Percentiles rank a stretch among this genome's conserved stretches.
These are phyloP conservation scores for Ictalurus punctatus DNA, from an alignment of 2,113 vertebrate genomes.

Conservation along the genomic window DNA sequence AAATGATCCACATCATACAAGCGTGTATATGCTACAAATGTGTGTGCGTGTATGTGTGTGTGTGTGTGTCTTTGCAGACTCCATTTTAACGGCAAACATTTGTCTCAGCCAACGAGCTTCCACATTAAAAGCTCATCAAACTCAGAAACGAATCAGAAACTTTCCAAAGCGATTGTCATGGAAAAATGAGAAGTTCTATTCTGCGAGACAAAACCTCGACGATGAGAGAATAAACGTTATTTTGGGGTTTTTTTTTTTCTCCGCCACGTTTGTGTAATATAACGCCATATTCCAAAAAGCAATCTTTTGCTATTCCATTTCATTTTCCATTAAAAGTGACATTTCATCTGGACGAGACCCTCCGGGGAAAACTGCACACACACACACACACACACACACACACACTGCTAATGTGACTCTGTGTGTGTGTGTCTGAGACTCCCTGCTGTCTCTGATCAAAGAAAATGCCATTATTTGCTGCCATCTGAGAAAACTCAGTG, in stretches of 20 bases:
- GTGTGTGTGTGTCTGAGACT: constrained; percentile 42
- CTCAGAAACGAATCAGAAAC: background rate
- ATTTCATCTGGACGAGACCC: constrained; percentile 81
- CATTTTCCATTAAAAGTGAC: constrained; percentile 84
- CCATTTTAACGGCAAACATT: background rate
- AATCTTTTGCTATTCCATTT: constrained; percentile 79
- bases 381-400: constrained; percentile 41
- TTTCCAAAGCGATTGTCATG: background rate
- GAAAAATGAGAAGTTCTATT: constrained; percentile 7
- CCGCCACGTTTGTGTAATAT: constrained; percentile 44
- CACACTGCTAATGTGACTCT: constrained; percentile 36
- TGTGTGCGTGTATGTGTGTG: background rate
- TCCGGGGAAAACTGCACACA: constrained; percentile 68
- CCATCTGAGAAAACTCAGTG: constrained; percentile 75
- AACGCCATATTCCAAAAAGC: constrained; percentile 60
- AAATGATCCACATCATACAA: background rate
- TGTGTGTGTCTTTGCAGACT: background rate
- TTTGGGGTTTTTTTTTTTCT: constrained; percentile 31
- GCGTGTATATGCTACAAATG: background rate
- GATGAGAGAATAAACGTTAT: constrained; percentile 25
- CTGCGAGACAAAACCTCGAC: background rate
- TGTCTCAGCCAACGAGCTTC: background rate
- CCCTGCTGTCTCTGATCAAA: constrained; percentile 67
- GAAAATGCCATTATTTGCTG: constrained; percentile 76
- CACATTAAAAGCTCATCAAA: constrained; percentile 19